These are phyloP conservation scores for Scartelaos histophorus DNA, from an alignment of 2,113 vertebrate genomes.

Conservation along the genomic window DNA sequence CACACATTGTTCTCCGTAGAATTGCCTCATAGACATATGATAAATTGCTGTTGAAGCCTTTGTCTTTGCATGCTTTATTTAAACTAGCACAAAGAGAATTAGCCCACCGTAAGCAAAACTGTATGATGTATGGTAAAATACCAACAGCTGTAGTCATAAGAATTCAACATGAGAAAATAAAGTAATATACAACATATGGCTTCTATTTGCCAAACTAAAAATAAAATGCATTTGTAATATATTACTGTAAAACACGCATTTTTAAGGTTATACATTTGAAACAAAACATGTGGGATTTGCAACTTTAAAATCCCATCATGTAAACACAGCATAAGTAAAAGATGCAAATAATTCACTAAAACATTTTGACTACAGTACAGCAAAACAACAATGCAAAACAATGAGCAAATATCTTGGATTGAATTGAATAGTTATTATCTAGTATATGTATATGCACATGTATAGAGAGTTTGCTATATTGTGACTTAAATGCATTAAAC, in stretches of 20 bases:
- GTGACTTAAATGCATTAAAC: not conserved
- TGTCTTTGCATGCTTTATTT: constrained; percentile 4
- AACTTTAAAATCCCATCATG: not conserved
- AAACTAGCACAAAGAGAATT: not conserved
- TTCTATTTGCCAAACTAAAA: not conserved
- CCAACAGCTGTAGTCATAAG: not conserved
- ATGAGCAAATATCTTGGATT: no score
- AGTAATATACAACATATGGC: not conserved
- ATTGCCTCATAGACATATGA: constrained; percentile 21
- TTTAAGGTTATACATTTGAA: not conserved
- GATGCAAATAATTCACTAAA: not conserved
- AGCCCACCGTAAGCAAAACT: not conserved
- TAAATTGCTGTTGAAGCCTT: not conserved
- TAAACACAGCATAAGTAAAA: not conserved
- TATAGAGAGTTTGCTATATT: no score
- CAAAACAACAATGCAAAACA: no score
- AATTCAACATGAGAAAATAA: not conserved
- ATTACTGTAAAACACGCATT: not conserved
- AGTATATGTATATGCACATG: no score
- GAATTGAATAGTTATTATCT: no score
- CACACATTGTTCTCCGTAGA: constrained; percentile 42
- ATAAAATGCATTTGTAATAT: no score
- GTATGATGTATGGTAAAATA: not conserved
- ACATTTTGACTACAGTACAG: not conserved
- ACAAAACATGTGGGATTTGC: not conserved